Evolutionary conservation across 2,113 vertebrate genomes (phyloP).

Genomic region (Todiramphus saurophagus): DNA sequence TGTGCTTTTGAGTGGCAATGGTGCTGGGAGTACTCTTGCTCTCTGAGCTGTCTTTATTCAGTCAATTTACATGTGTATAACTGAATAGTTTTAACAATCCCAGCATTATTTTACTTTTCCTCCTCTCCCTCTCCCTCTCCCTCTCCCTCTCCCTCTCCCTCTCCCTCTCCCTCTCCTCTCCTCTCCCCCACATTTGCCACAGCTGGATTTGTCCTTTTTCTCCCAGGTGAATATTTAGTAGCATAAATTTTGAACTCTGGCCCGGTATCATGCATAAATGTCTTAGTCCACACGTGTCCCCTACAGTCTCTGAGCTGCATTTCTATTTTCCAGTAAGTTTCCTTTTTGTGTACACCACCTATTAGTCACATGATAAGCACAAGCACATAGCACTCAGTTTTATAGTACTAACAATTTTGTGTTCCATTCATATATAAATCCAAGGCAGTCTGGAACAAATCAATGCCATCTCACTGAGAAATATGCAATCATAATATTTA

Average conservation of each 20-base stretch:
- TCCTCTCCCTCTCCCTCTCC: not conserved
- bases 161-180: not conserved
- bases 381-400: not conserved
- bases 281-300: not conserved
- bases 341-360: not conserved
- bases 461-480: not conserved
- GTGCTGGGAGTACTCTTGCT: not conserved
- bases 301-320: not conserved
- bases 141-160: too few species aligned
- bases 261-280: not conserved
- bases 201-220: not conserved
- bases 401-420: not conserved
- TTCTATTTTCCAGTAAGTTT: not conserved
- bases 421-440: not conserved
- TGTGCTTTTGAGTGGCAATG: slow-evolving; percentile 4
- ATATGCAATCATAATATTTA: not conserved
- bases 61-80: not conserved
- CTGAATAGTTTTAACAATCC: not conserved
- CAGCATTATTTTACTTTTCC: not conserved
- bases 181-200: not conserved
- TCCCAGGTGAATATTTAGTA: not conserved
- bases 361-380: not conserved
- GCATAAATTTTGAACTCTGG: not conserved
- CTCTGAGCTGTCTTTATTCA: not conserved
- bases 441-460: not conserved